A percentile compares a stretch with the other conserved stretches of the same genome.
Conservation (phyloP, 1,140 invertebrate species). For the Cataglyphis hispanica region DNA sequence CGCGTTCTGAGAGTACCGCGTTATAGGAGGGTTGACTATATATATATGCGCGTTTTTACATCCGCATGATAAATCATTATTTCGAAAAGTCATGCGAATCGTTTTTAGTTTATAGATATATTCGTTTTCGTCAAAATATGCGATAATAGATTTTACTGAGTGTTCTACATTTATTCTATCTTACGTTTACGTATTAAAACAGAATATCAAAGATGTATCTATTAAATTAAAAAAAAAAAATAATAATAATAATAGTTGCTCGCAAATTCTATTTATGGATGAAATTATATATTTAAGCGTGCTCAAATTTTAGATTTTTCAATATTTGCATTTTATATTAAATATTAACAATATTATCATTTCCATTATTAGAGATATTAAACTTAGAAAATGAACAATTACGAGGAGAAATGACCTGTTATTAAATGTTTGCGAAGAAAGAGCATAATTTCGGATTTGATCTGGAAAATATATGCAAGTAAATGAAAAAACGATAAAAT, state of each 20-base stretch:
- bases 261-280: not conserved
- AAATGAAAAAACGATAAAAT: not conserved
- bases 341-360: not conserved
- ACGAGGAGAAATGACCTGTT: not conserved
- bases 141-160: not conserved
- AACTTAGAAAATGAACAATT: not conserved
- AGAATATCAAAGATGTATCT: not conserved
- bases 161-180: not conserved
- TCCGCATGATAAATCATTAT: slow-evolving; percentile 9
- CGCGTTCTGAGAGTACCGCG: no score
- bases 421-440: not conserved
- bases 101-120: not conserved
- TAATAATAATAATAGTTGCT: not conserved
- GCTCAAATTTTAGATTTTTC: not conserved
- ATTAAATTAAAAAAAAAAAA: not conserved
- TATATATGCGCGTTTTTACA: slow-evolving; percentile 29
- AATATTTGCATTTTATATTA: slow-evolving; percentile 4
- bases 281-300: not conserved
- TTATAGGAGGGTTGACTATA: no score
- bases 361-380: slow-evolving; percentile 13
- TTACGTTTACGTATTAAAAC: not conserved
- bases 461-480: not conserved
- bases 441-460: not conserved
- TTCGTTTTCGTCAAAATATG: not conserved
- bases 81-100: slow-evolving; percentile 24